Evolutionary conservation across 2,113 vertebrate species (phyloP), one percentile per base, ranked within the genome.

Genomic region (Neogale vison): DNA sequence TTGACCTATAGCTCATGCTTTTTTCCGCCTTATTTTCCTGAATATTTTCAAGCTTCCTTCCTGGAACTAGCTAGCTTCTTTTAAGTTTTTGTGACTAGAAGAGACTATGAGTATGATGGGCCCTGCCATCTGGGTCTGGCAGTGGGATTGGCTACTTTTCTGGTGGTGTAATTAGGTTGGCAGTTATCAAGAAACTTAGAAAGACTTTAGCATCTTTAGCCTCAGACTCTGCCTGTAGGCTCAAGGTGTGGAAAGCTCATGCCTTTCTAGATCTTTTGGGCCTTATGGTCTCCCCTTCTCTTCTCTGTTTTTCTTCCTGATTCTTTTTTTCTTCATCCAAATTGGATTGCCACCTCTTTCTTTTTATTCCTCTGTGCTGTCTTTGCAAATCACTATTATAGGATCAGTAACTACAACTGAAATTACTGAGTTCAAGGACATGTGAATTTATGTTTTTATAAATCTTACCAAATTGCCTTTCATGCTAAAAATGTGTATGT

Each of bases 181-280:
- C 39, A 90, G 29, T 97, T 94, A 67, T 13, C 80, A 86, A 76
- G 59, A 94, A 94, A 79, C 39, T 61, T 88, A 81, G 61, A 74
- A 85, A 95, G 63, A 47, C n/a, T 80, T 91, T 4, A 61, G 45
- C 63, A 23, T 95, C 39, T 93, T 88, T 85, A 94, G 47, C 36
- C 23, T 92, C 52, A 63, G 57, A 92, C 71, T 94, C 50, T 90
- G 88, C 26, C 61, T 26, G 0, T 79, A 7, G 45, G 61, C 7
- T 94, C 26, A 92, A 45, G 45, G 45, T 74, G 3, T 86, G 74
- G 80, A 65, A 83, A 77, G 83, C n/a, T 81, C 42, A 17, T 72
- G 11, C 26, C 63, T 92, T 89, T 96, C 76, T 52, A 39, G 57
- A 81, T 71, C 52, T 80, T 8, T 57, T 59, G 18, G 42, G 36